Conservation (phyloP, 2,888 invertebrate species). For the Pristionchus arcanus region DNA sequence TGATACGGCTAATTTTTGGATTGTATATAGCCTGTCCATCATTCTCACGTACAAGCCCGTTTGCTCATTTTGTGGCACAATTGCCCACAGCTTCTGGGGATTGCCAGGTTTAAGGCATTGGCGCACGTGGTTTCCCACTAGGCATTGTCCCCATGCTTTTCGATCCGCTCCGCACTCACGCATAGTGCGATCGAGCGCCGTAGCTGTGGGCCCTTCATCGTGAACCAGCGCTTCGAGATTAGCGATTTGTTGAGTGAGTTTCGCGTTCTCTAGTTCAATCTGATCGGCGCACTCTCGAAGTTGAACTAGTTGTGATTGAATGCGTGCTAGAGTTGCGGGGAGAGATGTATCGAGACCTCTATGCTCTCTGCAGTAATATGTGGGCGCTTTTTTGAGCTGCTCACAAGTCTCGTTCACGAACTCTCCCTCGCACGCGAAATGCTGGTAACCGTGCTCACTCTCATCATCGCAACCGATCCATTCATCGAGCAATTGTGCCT, state of each 20-base stretch:
- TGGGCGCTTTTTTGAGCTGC: no score
- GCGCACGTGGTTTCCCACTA: not conserved
- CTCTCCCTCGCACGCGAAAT: no score
- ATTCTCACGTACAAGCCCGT: not conserved
- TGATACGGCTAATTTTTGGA: not conserved
- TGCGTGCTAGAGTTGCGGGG: no score
- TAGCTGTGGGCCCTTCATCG: not conserved
- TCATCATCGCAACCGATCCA: no score
- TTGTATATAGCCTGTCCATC: not conserved
- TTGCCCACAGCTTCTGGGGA: not conserved
- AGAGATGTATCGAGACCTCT: no score
- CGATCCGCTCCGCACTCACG: not conserved
- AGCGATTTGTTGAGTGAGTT: not conserved
- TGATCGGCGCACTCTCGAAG: no score
- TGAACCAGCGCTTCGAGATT: not conserved
- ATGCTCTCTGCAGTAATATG: no score
- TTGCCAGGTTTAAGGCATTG: not conserved
- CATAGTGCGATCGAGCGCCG: not conserved
- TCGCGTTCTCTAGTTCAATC: not conserved
- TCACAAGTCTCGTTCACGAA: no score
- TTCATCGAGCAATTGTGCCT: no score
- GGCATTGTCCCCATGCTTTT: not conserved
- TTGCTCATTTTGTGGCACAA: not conserved
- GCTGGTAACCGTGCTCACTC: no score
- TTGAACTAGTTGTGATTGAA: no score